Evolutionary conservation across 2,888 invertebrate species (phyloP), one percentile per base, ranked within the genome.

Genomic region (Agriopis leucophaearia): DNA sequence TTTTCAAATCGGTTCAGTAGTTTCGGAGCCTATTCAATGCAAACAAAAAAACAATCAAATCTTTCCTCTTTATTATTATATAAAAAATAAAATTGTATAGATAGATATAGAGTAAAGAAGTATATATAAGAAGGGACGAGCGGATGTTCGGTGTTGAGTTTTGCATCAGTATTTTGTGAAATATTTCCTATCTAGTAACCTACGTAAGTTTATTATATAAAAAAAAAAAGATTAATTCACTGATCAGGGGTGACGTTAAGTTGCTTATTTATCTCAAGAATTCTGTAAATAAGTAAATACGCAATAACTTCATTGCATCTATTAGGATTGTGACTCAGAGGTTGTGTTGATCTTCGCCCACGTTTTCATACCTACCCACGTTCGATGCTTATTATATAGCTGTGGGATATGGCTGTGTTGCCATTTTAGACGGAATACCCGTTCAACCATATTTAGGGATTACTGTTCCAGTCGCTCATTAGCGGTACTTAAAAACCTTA

Each of bases 271-370:
- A 72, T 61, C 59, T 55, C 62, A 76, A 70, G 74, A 80, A 80
- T 79, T 72, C 73, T 73, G 74, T 76, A 74, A 76, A 75, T 60
- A 64, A 56, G 73, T 59, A 70, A 68, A 78, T 73, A 83, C 80
- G 78, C 79, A 83, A 66, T 78, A 78, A 71, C 68, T 74, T 80
- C 78, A 78, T 80, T 79, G 74, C 79, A 78, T 73, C 74, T 75
- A 79, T 75, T 74, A 70, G 68, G 67, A 70, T 68, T 70, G 71
- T 75, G 79, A 78, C 63, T 85, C 84, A 84, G 73, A 73, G 60
- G 56, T 77, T 52, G 71, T 47, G 67, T 68, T 48, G 60, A 78
- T 79, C 73, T 78, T 75, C 83, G 80, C 87, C 86, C 83, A 87
- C 86, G 75, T 73, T 73, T 76, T 44, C 10, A 36, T 48, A 59